Percentiles rank a stretch among this genome's conserved stretches.
phyloP scores from a whole-genome alignment of 2,113 vertebrate species.

The Myodes glareolus region DNA sequence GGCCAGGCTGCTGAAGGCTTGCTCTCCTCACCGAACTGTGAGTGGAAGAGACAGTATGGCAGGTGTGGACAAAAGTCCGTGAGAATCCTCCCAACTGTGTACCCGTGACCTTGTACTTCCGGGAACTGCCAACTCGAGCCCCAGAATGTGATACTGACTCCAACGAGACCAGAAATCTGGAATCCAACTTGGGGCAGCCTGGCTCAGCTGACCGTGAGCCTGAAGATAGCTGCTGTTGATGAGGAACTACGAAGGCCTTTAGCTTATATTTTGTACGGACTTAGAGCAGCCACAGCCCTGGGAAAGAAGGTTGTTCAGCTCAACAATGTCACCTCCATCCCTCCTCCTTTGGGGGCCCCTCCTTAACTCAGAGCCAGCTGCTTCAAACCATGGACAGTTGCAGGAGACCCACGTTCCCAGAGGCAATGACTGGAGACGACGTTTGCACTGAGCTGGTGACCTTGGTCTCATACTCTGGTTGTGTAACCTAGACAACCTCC shows the following conservation, averaged over 20 bases:
- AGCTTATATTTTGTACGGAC: neutral
- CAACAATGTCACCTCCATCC: neutral
- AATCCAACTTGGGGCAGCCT: neutral
- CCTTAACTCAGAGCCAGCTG: neutral
- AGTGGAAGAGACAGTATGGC: neutral
- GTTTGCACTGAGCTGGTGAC: neutral
- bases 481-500: neutral
- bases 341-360: neutral
- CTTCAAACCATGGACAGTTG: accelerated
- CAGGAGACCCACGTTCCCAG: neutral
- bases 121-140: neutral
- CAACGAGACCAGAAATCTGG: neutral
- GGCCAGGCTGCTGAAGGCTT: neutral
- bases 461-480: neutral
- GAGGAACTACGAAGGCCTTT: neutral
- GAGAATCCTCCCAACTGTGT: neutral
- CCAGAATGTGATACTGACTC: neutral
- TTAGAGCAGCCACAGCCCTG: neutral
- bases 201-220: neutral
- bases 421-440: neutral
- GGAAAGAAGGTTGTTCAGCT: neutral
- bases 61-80: neutral
- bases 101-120: neutral
- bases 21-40: neutral
- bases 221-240: neutral